Evolutionary conservation across 2,797 vertebrate species (phyloP).

Genomic region (Falco novaeseelandiae): DNA sequence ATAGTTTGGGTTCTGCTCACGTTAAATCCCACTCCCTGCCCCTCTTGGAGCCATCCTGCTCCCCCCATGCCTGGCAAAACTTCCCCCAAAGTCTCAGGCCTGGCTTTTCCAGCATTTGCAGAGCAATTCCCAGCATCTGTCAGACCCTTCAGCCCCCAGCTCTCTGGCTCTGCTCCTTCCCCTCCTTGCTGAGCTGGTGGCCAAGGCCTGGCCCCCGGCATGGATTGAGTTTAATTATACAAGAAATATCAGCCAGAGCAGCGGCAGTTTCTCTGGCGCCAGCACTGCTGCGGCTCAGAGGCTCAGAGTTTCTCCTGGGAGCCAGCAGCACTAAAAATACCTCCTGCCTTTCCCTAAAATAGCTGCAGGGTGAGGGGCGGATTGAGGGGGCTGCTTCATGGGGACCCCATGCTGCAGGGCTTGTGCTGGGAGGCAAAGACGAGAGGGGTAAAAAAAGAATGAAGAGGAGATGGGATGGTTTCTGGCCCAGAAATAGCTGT

Average conservation of each 20-base stretch:
- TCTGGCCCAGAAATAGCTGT: not conserved
- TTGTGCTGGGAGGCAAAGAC: not conserved
- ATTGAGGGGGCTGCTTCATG: not conserved
- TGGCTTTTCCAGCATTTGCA: not conserved
- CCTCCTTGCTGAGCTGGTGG: constrained; percentile 49
- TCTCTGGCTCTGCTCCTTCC: constrained; percentile 30
- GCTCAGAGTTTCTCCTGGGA: constrained; percentile 41
- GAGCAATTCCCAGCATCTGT: constrained; percentile 46
- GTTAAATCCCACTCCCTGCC: not conserved
- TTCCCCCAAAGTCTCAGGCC: not conserved
- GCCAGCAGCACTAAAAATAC: constrained; percentile 67
- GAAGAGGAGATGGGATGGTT: not conserved
- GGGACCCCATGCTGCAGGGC: not conserved
- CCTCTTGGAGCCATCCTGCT: not conserved
- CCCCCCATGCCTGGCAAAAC: not conserved
- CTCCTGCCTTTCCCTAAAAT: constrained; percentile 48
- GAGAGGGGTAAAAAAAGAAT: not conserved
- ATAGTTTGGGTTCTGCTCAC: not conserved
- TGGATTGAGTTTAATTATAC: constrained; percentile 72
- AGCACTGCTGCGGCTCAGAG: constrained; percentile 43
- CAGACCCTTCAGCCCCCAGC: not conserved
- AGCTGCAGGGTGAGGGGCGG: not conserved
- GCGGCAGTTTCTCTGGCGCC: constrained; percentile 62
- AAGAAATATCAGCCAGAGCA: constrained; percentile 66
- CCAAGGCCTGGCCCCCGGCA: constrained; percentile 57